Base-by-base conservation (phyloP, 2,888 invertebrate genomes). In the Acanthosepion lycidas region DNA sequence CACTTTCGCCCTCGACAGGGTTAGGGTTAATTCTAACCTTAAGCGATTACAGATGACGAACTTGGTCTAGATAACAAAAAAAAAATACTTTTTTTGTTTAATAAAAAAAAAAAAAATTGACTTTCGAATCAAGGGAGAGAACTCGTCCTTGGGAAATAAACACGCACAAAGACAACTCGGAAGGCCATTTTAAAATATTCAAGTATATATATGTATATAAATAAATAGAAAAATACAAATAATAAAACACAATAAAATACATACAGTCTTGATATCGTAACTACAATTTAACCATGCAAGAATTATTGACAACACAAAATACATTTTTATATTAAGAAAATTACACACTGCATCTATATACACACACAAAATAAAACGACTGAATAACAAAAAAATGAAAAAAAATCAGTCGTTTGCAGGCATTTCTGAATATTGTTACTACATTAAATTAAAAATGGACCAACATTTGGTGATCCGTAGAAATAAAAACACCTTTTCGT, bases 141-240 rank as follows among this genome's bases (percentile, higher is more conserved):
- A 51, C 51, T 51, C 51, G 51, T 51, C 15, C 15, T 51, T 51
- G 0, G 51, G 8, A 51, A 51, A 18, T 18, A 4, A 55, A 55
- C 18, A 18, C 1, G 55, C 26, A 59, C 4, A 20, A 51, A n/a
- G 5, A 93, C 28, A 93, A 93, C 28, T 28, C 53, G 20, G 48
- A 49, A 48, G 8, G 48, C 20, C 42, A 53, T 20, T 42, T 51
- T 93, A 18, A 48, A n/a, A 93, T 78, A 78, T 78, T 78, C 33
- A 78, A 78, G 78, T 78, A 78, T 78, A 78, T 78, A 78, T 78
- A 49, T 93, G 12, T 53, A 93, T 93, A 78, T 78, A n/a, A 78
- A 78, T 78, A 78, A 78, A 78, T 78, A 78, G 78, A 78, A 78
- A 78, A 78, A 53, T 93, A 93, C 93, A 93, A 51, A 49, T 93